Conservation (phyloP, 1,140 invertebrate genomes). For the Trichonephila inaurata region DNA sequence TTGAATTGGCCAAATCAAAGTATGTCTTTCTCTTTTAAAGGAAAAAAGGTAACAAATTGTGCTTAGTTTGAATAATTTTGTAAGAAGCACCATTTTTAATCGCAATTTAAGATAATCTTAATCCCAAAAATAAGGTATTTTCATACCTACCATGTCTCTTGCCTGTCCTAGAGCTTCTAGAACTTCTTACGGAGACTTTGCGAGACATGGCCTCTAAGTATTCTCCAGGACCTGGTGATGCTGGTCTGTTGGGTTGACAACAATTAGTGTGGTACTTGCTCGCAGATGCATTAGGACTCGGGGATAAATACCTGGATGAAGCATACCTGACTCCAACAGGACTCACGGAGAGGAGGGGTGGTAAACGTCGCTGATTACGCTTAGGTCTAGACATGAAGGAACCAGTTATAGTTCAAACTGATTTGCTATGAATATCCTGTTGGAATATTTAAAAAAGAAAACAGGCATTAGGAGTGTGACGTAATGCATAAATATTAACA, state of each 20-base stretch:
- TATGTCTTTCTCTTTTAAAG: too few relatives aligned
- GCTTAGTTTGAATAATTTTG: too few relatives aligned
- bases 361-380: conserved; percentile 11
- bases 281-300: neutral
- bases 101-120: too few relatives aligned
- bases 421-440: neutral
- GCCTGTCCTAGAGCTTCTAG: neutral
- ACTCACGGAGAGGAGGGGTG: conserved; percentile 59
- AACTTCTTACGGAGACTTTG: conserved; percentile 1
- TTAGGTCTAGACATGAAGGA: conserved; percentile 54
- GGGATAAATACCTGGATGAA: neutral
- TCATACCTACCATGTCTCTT: conserved; percentile 16
- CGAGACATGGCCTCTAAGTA: conserved; percentile 46
- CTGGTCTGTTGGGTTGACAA: neutral
- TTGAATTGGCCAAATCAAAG: too few relatives aligned
- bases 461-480: too few relatives aligned
- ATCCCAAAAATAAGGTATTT: too few relatives aligned
- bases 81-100: too few relatives aligned
- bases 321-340: neutral
- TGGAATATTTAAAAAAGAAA: too few relatives aligned
- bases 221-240: conserved; percentile 56
- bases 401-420: neutral
- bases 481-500: too few relatives aligned
- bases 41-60: too few relatives aligned
- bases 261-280: conserved; percentile 71